Evolutionary conservation across 2,888 invertebrate species (phyloP).

Genomic region (Endotricha flammealis): DNA sequence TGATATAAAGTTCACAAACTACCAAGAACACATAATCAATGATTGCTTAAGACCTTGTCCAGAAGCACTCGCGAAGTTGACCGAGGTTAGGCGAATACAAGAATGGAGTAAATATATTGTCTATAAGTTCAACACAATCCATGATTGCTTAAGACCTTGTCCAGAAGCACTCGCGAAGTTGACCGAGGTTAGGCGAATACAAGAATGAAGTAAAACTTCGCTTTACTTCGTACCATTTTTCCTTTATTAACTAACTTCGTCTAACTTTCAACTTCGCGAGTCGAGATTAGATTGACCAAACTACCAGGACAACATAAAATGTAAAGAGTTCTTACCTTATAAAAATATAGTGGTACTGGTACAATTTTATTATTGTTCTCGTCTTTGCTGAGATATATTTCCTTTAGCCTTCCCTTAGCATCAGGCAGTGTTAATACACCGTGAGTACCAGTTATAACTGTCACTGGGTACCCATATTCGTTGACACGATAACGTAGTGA

Average conservation of each 20-base stretch:
- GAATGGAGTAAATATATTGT: no score
- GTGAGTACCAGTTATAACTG: conserved; percentile 51
- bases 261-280: background rate
- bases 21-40: no score
- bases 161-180: no score
- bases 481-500: conserved; percentile 47
- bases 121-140: no score
- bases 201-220: no score
- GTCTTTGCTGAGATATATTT: conserved; percentile 41
- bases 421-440: conserved; percentile 41
- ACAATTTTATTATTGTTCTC: conserved; percentile 50
- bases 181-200: background rate
- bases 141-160: no score
- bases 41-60: no score
- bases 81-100: background rate
- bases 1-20: no score
- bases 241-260: background rate
- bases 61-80: no score
- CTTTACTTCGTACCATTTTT: background rate
- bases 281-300: background rate
- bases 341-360: conserved; percentile 61
- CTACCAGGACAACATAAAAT: background rate
- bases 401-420: conserved; percentile 17
- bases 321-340: conserved; percentile 40
- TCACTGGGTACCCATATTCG: conserved; percentile 24